A percentile compares a stretch with the other conserved stretches of the same genome.
phyloP scores from a whole-genome alignment of 2,888 invertebrate species.

The Eurois occulta region DNA sequence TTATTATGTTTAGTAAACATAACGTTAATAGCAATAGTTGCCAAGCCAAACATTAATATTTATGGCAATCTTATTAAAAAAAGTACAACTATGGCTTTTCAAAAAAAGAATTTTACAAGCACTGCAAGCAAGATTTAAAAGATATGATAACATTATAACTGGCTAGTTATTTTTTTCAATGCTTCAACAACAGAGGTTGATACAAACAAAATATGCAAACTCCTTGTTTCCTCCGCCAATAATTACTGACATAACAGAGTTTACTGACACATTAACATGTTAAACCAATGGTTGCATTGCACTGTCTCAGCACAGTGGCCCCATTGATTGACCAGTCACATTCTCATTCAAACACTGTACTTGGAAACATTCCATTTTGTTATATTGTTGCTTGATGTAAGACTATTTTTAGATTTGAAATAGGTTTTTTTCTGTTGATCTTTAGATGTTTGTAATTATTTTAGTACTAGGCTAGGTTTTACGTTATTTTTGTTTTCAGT shows the following conservation, averaged over 20 bases:
- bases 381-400: slow-evolving; percentile 45
- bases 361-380: slow-evolving; percentile 65
- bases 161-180: slow-evolving; percentile 18
- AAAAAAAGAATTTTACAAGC: neutral
- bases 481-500: neutral
- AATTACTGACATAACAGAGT: slow-evolving; percentile 66
- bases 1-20: neutral
- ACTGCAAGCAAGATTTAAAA: neutral
- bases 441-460: neutral
- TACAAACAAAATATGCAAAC: slow-evolving; percentile 34
- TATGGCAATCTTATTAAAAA: neutral
- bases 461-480: neutral
- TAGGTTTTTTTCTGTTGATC: slow-evolving; percentile 3
- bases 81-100: neutral
- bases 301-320: slow-evolving; percentile 64
- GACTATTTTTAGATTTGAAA: slow-evolving; percentile 31
- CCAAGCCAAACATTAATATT: neutral
- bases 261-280: slow-evolving; percentile 70
- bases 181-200: slow-evolving; percentile 24
- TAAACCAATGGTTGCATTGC: slow-evolving; percentile 62
- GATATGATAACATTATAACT: neutral
- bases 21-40: neutral
- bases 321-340: slow-evolving; percentile 67
- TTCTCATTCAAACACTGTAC: slow-evolving; percentile 65
- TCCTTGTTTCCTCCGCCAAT: slow-evolving; percentile 49